Conservation (phyloP, 2,113 vertebrate genomes). For the Percopsis transmontana region DNA sequence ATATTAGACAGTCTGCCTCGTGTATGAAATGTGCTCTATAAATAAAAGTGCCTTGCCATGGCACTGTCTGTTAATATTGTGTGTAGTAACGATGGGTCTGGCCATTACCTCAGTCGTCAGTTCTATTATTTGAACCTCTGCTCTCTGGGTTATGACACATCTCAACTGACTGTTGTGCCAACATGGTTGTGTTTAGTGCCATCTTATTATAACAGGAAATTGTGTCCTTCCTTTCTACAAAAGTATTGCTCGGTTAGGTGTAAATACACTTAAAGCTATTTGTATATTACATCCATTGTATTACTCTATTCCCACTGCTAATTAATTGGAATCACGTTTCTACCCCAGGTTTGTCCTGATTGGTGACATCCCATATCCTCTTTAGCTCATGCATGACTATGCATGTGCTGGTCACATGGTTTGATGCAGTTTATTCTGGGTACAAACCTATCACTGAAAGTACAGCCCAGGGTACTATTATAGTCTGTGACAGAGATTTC, state of each 20-base stretch:
- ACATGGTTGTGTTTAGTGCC: slow-evolving; percentile 12
- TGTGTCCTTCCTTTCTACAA: too few species aligned
- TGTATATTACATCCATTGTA: too few species aligned
- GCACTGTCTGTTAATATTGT: too few species aligned
- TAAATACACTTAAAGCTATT: too few species aligned
- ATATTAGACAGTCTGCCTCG: too few species aligned
- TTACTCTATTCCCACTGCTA: too few species aligned
- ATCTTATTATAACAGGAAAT: too few species aligned
- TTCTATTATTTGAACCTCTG: background rate
- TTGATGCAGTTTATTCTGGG: background rate
- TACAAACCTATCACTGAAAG: background rate
- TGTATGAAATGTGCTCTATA: too few species aligned
- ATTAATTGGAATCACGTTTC: slow-evolving; percentile 18
- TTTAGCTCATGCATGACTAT: slow-evolving; percentile 38
- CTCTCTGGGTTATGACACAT: background rate
- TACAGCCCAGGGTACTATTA: background rate
- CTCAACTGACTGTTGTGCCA: background rate
- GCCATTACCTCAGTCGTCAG: too few species aligned
- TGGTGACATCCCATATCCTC: slow-evolving; percentile 31
- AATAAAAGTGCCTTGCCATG: too few species aligned
- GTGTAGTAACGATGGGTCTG: too few species aligned
- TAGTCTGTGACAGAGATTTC: background rate
- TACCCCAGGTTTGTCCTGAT: slow-evolving; percentile 42
- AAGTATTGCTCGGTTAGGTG: too few species aligned
- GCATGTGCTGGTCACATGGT: slow-evolving; percentile 25